These are phyloP conservation scores for Podarcis raffonei DNA, from an alignment of 2,113 vertebrate genomes.

Conservation along the genomic window DNA sequence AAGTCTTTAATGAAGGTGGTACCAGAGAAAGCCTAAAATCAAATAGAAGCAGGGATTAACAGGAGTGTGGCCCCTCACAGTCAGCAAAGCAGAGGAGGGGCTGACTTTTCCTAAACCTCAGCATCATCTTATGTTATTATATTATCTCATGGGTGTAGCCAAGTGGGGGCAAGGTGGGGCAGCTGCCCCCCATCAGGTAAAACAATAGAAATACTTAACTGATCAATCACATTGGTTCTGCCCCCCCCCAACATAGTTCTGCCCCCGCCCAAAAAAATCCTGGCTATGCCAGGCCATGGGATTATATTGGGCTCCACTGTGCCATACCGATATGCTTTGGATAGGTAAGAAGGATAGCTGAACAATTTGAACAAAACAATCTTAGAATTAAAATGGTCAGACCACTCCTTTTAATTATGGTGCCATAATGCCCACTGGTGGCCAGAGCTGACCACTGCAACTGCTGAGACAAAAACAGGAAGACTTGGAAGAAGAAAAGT, in stretches of 20 bases:
- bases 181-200: too few relatives aligned
- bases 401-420: background rate
- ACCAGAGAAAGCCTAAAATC: background rate
- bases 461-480: background rate
- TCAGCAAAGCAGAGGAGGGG: background rate
- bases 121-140: background rate
- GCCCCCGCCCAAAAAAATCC: too few relatives aligned
- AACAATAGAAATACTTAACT: too few relatives aligned
- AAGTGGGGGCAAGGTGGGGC: too few relatives aligned
- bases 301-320: too few relatives aligned
- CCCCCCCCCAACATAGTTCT: too few relatives aligned
- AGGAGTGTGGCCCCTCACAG: background rate
- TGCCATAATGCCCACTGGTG: slow-evolving; percentile 21
- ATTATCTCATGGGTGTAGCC: too few relatives aligned
- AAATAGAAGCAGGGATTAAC: too few relatives aligned
- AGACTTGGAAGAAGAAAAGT: background rate
- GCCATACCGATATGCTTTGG: background rate
- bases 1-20: background rate
- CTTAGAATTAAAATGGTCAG: background rate
- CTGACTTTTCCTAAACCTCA: too few relatives aligned
- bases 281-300: too few relatives aligned
- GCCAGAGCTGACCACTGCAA: background rate
- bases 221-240: too few relatives aligned
- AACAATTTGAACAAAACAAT: too few relatives aligned
- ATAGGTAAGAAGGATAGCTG: background rate